These are phyloP conservation scores for Phymanthus crucifer DNA, from an alignment of 92 coral and sea anemone genomes.

Conservation along the genomic window DNA sequence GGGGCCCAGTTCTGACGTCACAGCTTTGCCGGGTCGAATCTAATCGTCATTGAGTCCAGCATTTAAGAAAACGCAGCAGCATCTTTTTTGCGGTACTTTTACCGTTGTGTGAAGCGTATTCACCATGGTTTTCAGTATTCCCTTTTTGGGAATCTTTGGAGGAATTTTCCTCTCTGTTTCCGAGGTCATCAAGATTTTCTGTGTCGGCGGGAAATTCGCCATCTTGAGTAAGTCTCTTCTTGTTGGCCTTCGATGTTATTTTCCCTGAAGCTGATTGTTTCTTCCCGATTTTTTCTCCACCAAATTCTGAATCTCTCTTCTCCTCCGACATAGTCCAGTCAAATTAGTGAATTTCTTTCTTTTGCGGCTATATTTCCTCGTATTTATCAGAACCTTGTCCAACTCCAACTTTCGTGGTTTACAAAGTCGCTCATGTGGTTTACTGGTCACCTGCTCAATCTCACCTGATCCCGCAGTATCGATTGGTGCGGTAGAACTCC, in stretches of 20 bases:
- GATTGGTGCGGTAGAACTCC: conserved; percentile 16
- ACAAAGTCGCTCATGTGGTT: neutral
- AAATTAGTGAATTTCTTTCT: neutral
- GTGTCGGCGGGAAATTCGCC: conserved; percentile 12
- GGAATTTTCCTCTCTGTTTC: neutral
- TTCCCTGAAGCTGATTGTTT: too few species aligned
- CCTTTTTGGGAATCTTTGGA: neutral
- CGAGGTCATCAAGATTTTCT: neutral
- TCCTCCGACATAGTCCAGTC: neutral
- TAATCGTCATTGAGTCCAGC: conserved; percentile 16
- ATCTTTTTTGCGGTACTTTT: neutral
- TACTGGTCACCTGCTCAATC: conserved; percentile 10
- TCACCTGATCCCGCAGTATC: conserved; percentile 15
- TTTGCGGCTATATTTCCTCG: too few species aligned
- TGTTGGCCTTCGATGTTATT: too few species aligned
- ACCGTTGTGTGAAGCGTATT: neutral
- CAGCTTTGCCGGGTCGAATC: too few species aligned
- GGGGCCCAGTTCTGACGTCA: too few species aligned
- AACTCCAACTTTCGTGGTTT: too few species aligned
- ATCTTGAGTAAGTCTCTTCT: too few species aligned
- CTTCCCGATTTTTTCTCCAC: too few species aligned
- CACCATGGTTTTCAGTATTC: neutral
- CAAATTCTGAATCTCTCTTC: conserved; percentile 3
- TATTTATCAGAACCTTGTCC: too few species aligned
- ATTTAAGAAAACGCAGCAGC: too few species aligned